phyloP scores from a whole-genome alignment of 2,113 vertebrate species.

The Ictalurus punctatus region DNA sequence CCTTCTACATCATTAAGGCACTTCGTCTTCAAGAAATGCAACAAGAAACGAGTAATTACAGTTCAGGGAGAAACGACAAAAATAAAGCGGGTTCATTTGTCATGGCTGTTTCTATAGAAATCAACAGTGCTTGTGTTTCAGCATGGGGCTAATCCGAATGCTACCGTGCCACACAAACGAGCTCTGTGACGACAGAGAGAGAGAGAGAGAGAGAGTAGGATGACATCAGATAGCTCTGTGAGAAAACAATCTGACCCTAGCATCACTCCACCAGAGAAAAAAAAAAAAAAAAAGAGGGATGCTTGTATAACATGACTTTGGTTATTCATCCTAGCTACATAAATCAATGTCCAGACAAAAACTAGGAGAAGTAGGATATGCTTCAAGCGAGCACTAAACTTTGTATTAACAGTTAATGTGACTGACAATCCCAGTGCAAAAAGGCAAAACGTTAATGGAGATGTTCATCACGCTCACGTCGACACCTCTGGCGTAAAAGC shows the following conservation, averaged over 20 bases:
- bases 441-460: not conserved
- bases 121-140: not conserved
- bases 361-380: not conserved
- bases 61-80: not conserved
- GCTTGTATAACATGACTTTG: not conserved
- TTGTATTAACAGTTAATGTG: not conserved
- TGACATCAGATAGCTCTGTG: not conserved
- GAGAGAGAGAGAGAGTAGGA: not conserved
- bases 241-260: not conserved
- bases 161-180: not conserved
- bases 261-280: not conserved
- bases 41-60: conserved; percentile 14
- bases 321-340: not conserved
- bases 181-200: not conserved
- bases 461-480: not conserved
- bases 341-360: not conserved
- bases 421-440: not conserved
- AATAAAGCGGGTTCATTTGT: not conserved
- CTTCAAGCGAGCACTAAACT: not conserved
- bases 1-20: conserved; percentile 47
- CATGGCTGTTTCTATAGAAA: conserved; percentile 31
- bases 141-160: not conserved
- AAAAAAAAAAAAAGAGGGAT: no score
- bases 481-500: conserved; percentile 63
- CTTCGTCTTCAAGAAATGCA: conserved; percentile 41